Percentiles rank a stretch among this genome's conserved stretches.
Conservation (phyloP, 92 coral and sea anemone genomes). For the Porites evermanni region DNA sequence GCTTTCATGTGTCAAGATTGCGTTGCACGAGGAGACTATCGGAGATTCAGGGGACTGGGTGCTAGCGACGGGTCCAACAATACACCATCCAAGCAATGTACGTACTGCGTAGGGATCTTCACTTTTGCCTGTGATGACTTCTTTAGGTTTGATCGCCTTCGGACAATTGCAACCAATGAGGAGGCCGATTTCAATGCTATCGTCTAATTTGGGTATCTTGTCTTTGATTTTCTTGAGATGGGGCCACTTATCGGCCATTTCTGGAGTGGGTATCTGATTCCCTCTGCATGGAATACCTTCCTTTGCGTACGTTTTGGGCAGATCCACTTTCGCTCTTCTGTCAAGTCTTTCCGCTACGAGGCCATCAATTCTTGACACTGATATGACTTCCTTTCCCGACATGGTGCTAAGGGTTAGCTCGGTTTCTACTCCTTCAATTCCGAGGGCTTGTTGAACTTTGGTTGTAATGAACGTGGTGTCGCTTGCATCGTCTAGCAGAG, state of each 20-base stretch:
- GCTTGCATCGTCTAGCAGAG: conserved; percentile 55
- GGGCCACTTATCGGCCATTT: no score
- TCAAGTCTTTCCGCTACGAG: neutral
- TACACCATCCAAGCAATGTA: no score
- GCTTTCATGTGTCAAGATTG: conserved; percentile 6
- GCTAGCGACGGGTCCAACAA: no score
- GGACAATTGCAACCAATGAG: conserved; percentile 74
- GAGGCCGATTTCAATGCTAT: conserved; percentile 39
- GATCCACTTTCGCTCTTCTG: conserved; percentile 27
- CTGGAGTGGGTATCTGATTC: no score
- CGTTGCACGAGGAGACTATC: conserved; percentile 10
- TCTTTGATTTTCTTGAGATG: no score
- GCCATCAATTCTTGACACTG: no score
- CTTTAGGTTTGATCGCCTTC: conserved; percentile 52
- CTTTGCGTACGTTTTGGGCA: no score
- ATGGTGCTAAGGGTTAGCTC: no score
- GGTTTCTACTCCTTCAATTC: conserved; percentile 30
- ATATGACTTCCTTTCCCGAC: no score
- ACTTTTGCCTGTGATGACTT: conserved; percentile 61
- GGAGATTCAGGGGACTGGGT: no score
- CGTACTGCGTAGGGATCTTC: conserved; percentile 6
- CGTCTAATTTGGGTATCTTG: neutral
- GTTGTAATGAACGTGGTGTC: conserved; percentile 52
- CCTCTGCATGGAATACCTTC: no score
- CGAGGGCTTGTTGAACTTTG: conserved; percentile 8